phyloP scores from a whole-genome alignment of 2,888 invertebrate species.

The Lochmaea crataegi region DNA sequence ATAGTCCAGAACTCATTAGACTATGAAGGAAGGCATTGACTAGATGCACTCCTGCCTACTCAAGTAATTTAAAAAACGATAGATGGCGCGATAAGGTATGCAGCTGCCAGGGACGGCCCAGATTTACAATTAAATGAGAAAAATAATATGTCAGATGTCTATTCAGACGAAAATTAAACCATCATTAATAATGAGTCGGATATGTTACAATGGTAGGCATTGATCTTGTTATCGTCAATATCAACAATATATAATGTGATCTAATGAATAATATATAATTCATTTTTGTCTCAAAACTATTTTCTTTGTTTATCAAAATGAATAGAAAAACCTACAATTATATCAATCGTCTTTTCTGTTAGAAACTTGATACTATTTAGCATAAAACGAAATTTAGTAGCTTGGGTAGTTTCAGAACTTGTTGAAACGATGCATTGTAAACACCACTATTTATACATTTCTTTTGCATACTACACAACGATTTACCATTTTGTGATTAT shows the following conservation, averaged over 20 bases:
- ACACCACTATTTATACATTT: too few relatives aligned
- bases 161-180: background rate
- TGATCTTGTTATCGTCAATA: background rate
- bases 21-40: constrained; percentile 62
- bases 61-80: constrained; percentile 44
- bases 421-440: too few relatives aligned
- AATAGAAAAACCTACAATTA: too few relatives aligned
- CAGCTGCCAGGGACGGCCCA: constrained; percentile 13
- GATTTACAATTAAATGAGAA: constrained; percentile 5
- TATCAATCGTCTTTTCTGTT: too few relatives aligned
- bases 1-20: constrained; percentile 64
- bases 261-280: background rate
- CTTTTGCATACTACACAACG: too few relatives aligned
- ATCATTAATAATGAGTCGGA: background rate
- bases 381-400: too few relatives aligned
- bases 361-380: too few relatives aligned
- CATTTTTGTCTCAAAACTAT: background rate
- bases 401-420: too few relatives aligned
- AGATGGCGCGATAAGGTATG: constrained; percentile 18
- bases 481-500: too few relatives aligned
- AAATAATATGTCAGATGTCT: background rate
- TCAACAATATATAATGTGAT: background rate
- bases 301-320: too few relatives aligned
- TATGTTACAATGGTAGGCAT: background rate
- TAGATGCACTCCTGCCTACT: constrained; percentile 49